phyloP scores from a whole-genome alignment of 2,888 invertebrate genomes.

The Corbicula japonica region DNA sequence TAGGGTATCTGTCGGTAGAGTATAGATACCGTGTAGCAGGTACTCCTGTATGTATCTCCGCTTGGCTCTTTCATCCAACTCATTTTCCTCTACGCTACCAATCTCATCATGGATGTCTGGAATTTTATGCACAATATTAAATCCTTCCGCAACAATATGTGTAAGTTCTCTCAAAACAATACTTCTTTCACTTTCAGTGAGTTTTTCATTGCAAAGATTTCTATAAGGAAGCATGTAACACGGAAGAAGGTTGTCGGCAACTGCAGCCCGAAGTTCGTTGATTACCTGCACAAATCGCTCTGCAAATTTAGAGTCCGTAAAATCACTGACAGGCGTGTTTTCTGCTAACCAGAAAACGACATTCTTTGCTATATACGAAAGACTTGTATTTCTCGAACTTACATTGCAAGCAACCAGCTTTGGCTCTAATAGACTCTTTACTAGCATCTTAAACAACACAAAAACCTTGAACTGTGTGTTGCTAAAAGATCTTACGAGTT shows the following conservation, averaged over 20 bases:
- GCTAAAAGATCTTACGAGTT: slow-evolving; percentile 26
- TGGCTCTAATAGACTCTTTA: neutral
- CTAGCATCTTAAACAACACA: slow-evolving; percentile 10
- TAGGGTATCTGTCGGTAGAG: neutral
- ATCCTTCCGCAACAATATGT: neutral
- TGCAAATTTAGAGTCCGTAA: neutral
- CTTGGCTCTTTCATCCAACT: slow-evolving; percentile 4
- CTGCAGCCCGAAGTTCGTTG: neutral
- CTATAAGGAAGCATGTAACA: neutral
- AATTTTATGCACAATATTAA: neutral
- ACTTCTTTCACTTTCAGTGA: neutral
- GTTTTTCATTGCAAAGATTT: slow-evolving; percentile 6
- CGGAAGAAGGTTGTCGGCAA: neutral
- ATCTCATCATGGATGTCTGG: slow-evolving; percentile 2
- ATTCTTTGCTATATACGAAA: slow-evolving; percentile 4
- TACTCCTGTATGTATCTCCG: neutral
- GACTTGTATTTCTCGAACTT: too few species aligned
- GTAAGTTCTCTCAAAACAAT: neutral
- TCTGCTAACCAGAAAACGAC: slow-evolving; percentile 2
- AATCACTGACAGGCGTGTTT: neutral
- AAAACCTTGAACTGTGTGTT: slow-evolving; percentile 21
- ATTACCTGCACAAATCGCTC: neutral
- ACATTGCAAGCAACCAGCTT: too few species aligned
- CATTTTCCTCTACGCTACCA: neutral
- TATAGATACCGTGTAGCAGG: neutral